These are phyloP conservation scores for Parnassius mnemosyne DNA, from an alignment of 2,888 invertebrate genomes.

Conservation along the genomic window DNA sequence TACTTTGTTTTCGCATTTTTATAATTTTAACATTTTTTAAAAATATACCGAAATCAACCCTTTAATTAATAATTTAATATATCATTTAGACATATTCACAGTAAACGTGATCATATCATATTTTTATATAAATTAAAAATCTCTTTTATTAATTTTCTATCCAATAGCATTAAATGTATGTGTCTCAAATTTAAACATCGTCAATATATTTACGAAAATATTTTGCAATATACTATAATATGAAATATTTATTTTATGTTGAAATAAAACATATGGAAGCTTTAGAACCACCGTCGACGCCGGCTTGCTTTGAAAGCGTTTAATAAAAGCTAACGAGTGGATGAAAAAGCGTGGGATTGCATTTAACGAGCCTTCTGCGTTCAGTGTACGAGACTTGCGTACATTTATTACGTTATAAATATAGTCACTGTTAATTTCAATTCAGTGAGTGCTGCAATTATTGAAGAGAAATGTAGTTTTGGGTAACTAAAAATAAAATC, in stretches of 20 bases:
- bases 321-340: conserved; percentile 25
- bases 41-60: no score
- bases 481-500: no score
- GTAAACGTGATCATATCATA: no score
- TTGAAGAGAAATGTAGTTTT: neutral
- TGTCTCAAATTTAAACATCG: no score
- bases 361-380: conserved; percentile 17
- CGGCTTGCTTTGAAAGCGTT: conserved; percentile 22
- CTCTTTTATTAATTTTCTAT: no score
- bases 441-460: conserved; percentile 1
- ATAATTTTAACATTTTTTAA: no score
- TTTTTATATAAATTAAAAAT: no score
- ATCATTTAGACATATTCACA: no score
- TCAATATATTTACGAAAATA: neutral
- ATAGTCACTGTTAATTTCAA: neutral
- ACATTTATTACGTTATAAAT: conserved; percentile 9
- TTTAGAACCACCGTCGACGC: conserved; percentile 6
- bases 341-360: conserved; percentile 23
- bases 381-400: conserved; percentile 8
- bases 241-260: neutral
- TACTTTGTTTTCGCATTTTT: no score
- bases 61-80: no score
- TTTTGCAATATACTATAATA: neutral
- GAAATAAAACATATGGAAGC: conserved; percentile 9
- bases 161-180: no score